Base-by-base conservation (phyloP, 2,113 vertebrate genomes). In the Bujurquina vittata region DNA sequence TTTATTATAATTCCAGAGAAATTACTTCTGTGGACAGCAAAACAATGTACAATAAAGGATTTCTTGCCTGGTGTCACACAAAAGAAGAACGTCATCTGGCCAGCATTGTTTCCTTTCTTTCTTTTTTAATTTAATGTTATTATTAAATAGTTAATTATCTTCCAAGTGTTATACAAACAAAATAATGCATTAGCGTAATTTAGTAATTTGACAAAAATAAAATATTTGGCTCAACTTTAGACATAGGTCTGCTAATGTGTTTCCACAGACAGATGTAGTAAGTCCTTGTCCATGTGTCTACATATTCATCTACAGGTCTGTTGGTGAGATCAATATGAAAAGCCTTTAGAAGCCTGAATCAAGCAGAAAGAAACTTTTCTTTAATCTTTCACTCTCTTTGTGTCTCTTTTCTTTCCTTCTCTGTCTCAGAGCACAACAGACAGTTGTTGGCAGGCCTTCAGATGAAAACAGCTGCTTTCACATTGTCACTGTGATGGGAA, bases 401-500 rank as follows among this genome's bases (percentile, higher is more conserved):
- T 83, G 35, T 54, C 37, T 85, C 52, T 43, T 75, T 82, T 75
- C 49, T 87, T 61, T 72, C 35, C 72, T 73, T 78, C 65, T 81
- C 65, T 81, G 54, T 83, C 79, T 91, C 82, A 78, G 63, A 87
- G 74, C 60, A 55, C 57, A 61, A 55, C 56, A 26, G 75, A 81
- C 74, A 72, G 89, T 79, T 81, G 82, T 84, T 94, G 85, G 81
- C 91, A 87, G 79, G 86, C 75, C 87, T 82, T 92, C 84, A 87
- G 82, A 92, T 90, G 61, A 74, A 91, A 91, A 92, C 92, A 94
- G 92, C 92, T 94, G 92, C 84, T 90, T 74, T 78, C 81, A 86
- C 61, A 89, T 79, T 88, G 89, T 88, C 85, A 62, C 88, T 63
- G 75, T 81, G 90, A 90, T 87, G 90, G 82, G 90, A 91, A 87